Conservation (phyloP, 2,797 vertebrate species). For the Poecilia picta region DNA sequence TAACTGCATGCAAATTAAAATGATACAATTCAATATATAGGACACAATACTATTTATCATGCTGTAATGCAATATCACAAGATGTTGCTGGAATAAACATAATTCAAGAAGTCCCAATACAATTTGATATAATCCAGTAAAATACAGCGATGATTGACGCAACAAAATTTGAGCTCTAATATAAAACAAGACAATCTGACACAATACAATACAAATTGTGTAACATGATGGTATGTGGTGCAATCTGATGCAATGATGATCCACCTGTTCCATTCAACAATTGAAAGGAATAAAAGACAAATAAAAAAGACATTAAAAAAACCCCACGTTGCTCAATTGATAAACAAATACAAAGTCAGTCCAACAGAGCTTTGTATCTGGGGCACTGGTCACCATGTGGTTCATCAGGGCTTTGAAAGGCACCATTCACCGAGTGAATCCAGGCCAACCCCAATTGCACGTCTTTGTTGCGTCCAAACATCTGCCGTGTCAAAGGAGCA, state of each 20-base stretch:
- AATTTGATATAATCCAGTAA: not conserved
- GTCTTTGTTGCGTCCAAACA: constrained; percentile 65
- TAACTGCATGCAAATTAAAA: not conserved
- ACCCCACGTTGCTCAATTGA: not conserved
- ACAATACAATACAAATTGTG: not conserved
- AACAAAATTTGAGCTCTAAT: not conserved
- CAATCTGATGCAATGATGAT: not conserved
- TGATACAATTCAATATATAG: not conserved
- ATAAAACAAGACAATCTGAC: not conserved
- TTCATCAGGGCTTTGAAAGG: constrained; percentile 63
- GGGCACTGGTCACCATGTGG: constrained; percentile 51
- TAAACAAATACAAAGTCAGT: constrained; percentile 24
- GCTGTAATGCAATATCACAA: not conserved
- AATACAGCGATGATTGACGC: not conserved
- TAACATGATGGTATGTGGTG: not conserved
- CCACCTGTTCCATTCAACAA: too few species aligned
- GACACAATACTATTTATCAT: not conserved
- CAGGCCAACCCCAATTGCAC: constrained; percentile 58
- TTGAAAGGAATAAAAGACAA: not conserved
- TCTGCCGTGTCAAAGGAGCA: constrained; percentile 65
- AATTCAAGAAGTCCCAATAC: not conserved
- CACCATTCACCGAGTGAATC: constrained; percentile 59
- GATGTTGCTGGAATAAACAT: not conserved
- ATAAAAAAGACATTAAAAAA: not conserved
- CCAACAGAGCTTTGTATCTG: constrained; percentile 33